Evolutionary conservation across 2,113 vertebrate species (phyloP).

Genomic region (Stictonetta naevosa): DNA sequence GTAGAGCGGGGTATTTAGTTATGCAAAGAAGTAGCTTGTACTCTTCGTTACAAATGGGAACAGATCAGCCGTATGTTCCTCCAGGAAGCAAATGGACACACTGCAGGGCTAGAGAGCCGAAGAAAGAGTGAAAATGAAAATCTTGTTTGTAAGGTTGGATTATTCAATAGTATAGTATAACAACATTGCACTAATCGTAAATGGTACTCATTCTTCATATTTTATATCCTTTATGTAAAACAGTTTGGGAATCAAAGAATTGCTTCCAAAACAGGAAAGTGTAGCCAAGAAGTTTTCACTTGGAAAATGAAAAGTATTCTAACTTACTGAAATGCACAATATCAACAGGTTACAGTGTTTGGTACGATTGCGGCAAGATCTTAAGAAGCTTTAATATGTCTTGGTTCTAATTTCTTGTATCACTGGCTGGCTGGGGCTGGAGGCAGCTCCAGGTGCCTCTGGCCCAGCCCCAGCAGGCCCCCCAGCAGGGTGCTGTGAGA

Average conservation of each 20-base stretch:
- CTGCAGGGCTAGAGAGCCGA: background rate
- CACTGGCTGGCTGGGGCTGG: no score
- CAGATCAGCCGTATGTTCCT: background rate
- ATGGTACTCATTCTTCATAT: background rate
- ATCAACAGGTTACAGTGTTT: background rate
- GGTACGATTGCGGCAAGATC: background rate
- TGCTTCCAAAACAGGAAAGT: background rate
- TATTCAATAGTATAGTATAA: background rate
- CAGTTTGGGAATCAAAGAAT: background rate
- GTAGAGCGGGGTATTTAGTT: background rate
- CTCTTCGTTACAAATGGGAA: background rate
- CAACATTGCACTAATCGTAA: no score
- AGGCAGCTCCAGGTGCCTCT: no score
- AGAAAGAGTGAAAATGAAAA: background rate
- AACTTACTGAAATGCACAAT: background rate
- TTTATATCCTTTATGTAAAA: rapidly evolving
- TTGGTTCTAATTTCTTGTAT: background rate
- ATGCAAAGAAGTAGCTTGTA: background rate
- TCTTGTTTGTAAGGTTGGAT: background rate
- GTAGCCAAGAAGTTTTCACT: background rate
- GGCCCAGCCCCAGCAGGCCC: no score
- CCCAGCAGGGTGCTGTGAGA: no score
- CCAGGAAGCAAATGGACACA: background rate
- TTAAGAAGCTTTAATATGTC: background rate
- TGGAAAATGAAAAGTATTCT: background rate